These are phyloP conservation scores for Sciaenops ocellatus DNA, from an alignment of 2,797 vertebrate species.

Conservation along the genomic window DNA sequence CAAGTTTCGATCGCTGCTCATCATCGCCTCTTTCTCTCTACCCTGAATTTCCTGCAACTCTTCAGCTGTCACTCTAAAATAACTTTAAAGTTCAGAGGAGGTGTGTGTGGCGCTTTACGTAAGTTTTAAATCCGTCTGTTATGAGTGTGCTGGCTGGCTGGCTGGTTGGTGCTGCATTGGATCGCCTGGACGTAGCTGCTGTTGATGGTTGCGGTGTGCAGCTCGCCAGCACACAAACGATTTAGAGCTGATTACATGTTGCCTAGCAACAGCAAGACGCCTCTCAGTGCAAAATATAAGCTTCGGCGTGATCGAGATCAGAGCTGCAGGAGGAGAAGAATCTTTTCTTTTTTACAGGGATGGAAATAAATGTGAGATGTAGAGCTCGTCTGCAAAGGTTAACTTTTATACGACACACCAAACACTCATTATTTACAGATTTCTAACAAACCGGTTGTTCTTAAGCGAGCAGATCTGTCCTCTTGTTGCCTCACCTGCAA, in stretches of 20 bases:
- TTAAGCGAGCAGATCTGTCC: neutral
- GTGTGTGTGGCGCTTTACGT: neutral
- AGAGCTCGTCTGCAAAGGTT: constrained; percentile 1
- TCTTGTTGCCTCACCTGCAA: too few relatives aligned
- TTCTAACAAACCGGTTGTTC: neutral
- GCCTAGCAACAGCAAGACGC: constrained; percentile 77
- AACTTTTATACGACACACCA: neutral
- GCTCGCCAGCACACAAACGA: constrained; percentile 62
- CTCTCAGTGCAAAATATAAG: constrained; percentile 67
- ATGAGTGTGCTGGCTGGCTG: neutral
- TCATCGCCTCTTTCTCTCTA: too few relatives aligned
- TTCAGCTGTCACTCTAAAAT: neutral
- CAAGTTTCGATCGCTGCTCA: too few relatives aligned
- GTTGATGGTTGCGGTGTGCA: constrained; percentile 26
- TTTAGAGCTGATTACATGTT: constrained; percentile 65
- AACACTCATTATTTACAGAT: neutral
- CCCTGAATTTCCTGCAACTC: too few relatives aligned
- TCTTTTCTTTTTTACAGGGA: constrained; percentile 26
- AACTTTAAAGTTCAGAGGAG: neutral
- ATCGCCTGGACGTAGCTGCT: constrained; percentile 23
- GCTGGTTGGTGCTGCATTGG: constrained; percentile 11
- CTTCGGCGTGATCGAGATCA: constrained; percentile 52
- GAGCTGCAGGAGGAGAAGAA: constrained; percentile 50
- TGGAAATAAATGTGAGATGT: neutral
- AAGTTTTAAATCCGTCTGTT: neutral